Base-by-base conservation (phyloP, 2,888 invertebrate genomes). In the Bedellia somnulentella region DNA sequence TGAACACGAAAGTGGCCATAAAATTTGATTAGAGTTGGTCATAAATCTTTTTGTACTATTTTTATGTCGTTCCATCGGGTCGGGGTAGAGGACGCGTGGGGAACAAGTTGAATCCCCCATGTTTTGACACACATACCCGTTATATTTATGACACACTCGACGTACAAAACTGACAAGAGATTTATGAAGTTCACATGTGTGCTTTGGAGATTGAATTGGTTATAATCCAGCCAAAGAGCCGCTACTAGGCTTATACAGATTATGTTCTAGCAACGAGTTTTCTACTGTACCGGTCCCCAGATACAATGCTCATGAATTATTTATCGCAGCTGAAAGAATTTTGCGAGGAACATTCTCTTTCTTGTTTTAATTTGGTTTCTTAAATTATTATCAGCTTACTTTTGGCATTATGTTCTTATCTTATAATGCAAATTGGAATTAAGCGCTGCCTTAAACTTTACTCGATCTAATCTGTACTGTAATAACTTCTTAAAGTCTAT, bases 11-110 rank as follows among this genome's bases (percentile, higher is more conserved):
- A 55, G 51, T 41, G 46, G 59, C 57, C 60, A 64, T 73, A 73
- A 70, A 71, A 68, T 68, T 71, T 66, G 67, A 75, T 75, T 75
- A 68, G 57, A 63, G 47, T 59, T 57, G 57, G 62, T 63, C 75
- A 68, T 75, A 70, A 73, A 75, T 75, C 75, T 73, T 60, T 15
- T 61, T 27, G 15, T 10, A 21, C 4, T n/a, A n/a, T 18, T 18
- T 18, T 18, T 5, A 5, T 9, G 18, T 5, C 18, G 18, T 9
- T 5, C 5, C 18, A 18, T n/a, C n/a, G n/a, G n/a, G n/a, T n/a
- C n/a, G n/a, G n/a, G n/a, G n/a, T n/a, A n/a, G n/a, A n/a, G n/a
- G n/a, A n/a, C n/a, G n/a, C n/a, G n/a, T n/a, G n/a, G n/a, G n/a
- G n/a, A n/a, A n/a, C n/a, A n/a, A n/a, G n/a, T 53, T 52, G 45